Evolutionary conservation across 2,888 invertebrate species (phyloP), one percentile per base, ranked within the genome.

Genomic region (Odontothrips loti): DNA sequence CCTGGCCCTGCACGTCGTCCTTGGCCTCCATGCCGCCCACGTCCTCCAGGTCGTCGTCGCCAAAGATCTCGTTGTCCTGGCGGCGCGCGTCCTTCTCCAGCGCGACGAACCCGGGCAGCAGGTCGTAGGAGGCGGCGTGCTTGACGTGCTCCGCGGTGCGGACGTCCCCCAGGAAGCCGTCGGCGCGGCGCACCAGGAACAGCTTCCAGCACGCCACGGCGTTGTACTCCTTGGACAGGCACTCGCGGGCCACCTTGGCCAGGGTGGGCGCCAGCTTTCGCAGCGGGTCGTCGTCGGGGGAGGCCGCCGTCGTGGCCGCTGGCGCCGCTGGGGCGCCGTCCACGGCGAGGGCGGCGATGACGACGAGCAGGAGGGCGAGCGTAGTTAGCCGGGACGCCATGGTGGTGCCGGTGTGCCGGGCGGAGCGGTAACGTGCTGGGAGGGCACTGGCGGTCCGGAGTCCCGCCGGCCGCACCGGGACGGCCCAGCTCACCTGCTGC

Each of bases 11-110:
- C 23, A 75, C 23, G 68, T 75, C 68, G 68, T 75, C 68, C 68
- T 75, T 75, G 68, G 68, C 68, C 68, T 75, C 68, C 68, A 75
- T 75, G 27, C 68, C 68, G 68, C 68, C 68, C 23, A 75, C 68
- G 68, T 75, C 68, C 68, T 75, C 68, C 27, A 75, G 68, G 68
- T 75, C 68, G 68, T 75, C 68, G 68, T 75, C 68, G 68, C 23
- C 68, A 9, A 75, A 27, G 11, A 75, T 27, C 68, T 75, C 68
- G 68, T 75, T 75, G 68, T 75, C 68, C 68, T 75, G 68, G 68
- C 68, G 68, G 9, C 68, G 68, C 68, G 68, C 68, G 68, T 75
- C 68, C 68, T 75, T 75, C 68, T 75, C 68, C 23, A 75, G 68
- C 11, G 68, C 68, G 23, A 75, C 68, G 23, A 75, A 75, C 23